A percentile compares a stretch with the other conserved stretches of the same genome.
Evolutionary conservation across 1,140 invertebrate genomes (phyloP).

Genomic region (Cylas formicarius): DNA sequence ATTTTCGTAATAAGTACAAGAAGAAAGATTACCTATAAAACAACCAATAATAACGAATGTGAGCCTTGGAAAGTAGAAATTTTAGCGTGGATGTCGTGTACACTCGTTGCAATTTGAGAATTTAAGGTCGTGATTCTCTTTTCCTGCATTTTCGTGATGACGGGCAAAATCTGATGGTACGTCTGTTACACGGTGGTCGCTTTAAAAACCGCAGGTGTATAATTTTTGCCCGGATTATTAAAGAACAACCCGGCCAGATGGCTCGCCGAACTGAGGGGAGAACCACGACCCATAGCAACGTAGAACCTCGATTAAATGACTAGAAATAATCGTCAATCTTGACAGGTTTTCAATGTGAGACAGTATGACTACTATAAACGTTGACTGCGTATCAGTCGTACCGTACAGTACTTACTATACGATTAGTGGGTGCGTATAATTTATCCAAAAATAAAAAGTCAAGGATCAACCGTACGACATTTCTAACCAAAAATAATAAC

Average conservation of each 20-base stretch:
- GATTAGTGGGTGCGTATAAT: too few species aligned
- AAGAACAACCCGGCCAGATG: conserved; percentile 7
- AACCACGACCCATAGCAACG: conserved; percentile 3
- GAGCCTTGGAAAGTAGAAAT: background rate
- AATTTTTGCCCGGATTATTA: too few species aligned
- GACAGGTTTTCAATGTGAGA: too few species aligned
- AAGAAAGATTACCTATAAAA: conserved; percentile 1
- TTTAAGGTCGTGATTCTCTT: too few species aligned
- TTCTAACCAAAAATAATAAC: conserved; percentile 28
- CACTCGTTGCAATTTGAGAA: conserved; percentile 3
- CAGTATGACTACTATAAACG: too few species aligned
- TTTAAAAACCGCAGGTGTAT: conserved; percentile 13
- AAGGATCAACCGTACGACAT: conserved; percentile 16
- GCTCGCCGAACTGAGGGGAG: conserved; percentile 3
- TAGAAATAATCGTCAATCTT: conserved; percentile 13
- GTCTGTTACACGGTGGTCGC: conserved; percentile 3
- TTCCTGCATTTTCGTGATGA: conserved; percentile 3
- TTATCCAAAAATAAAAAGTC: conserved; percentile 22
- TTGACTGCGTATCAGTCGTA: too few species aligned
- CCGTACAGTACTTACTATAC: too few species aligned
- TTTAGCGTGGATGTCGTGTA: conserved; percentile 4
- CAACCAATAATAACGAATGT: conserved; percentile 4
- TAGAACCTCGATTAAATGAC: conserved; percentile 8
- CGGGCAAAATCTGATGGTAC: conserved; percentile 9
- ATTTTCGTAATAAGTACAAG: conserved; percentile 1